Conservation (phyloP, 1,140 invertebrate species). For the Polypedilum pembai region DNA sequence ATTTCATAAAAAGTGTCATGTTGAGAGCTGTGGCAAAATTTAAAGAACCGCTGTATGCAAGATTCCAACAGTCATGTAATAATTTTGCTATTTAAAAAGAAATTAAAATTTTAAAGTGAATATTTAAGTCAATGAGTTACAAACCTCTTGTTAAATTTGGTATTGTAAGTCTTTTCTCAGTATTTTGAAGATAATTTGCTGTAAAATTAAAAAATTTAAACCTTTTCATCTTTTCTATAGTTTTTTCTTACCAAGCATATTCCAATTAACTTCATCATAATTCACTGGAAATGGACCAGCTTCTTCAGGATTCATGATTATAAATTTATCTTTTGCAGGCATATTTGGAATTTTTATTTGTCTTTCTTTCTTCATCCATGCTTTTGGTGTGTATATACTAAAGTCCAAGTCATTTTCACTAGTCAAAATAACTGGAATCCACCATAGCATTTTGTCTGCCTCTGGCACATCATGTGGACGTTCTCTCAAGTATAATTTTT, state of each 20-base stretch:
- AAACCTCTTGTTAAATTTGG: slow-evolving; percentile 53
- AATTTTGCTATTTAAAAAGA: slow-evolving; percentile 50
- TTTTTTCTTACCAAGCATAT: slow-evolving; percentile 46
- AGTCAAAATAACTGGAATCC: slow-evolving; percentile 56
- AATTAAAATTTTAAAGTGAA: too few relatives aligned
- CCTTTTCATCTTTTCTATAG: too few relatives aligned
- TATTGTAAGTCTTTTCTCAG: slow-evolving; percentile 49
- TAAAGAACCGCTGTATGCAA: slow-evolving; percentile 67
- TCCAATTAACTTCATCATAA: slow-evolving; percentile 73
- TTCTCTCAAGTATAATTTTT: slow-evolving; percentile 63
- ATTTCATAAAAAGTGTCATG: slow-evolving; percentile 64
- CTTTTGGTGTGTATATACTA: slow-evolving; percentile 45
- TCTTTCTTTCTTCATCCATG: slow-evolving; percentile 54
- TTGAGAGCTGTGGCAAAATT: slow-evolving; percentile 61
- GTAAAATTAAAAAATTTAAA: too few relatives aligned
- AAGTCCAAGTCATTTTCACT: slow-evolving; percentile 51
- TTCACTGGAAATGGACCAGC: slow-evolving; percentile 76
- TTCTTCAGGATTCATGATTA: slow-evolving; percentile 72
- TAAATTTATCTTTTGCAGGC: slow-evolving; percentile 51
- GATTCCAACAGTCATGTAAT: slow-evolving; percentile 68
- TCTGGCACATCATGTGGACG: slow-evolving; percentile 56
- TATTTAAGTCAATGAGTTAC: too few relatives aligned
- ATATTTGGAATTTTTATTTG: slow-evolving; percentile 47
- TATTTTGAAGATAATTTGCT: slow-evolving; percentile 51
- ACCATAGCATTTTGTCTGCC: slow-evolving; percentile 58